These are phyloP conservation scores for Atta cephalotes DNA, from an alignment of 1,140 invertebrate genomes.

Conservation along the genomic window DNA sequence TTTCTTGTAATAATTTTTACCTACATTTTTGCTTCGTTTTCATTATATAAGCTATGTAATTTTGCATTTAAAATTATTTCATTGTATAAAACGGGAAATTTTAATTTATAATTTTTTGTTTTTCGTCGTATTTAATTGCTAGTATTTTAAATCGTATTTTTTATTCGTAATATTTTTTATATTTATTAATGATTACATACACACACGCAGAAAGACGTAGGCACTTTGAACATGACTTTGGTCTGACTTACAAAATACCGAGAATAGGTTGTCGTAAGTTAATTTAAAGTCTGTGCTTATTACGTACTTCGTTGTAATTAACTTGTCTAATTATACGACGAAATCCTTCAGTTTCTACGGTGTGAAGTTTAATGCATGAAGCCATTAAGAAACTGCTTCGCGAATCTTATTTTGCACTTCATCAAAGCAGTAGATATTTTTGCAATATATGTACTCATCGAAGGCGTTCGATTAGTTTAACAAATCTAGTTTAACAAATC, in stretches of 20 bases:
- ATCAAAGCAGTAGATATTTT: conserved; percentile 52
- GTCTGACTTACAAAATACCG: background rate
- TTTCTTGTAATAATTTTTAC: conserved; percentile 43
- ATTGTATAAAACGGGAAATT: conserved; percentile 5
- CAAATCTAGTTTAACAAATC: background rate
- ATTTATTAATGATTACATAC: background rate
- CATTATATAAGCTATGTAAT: background rate
- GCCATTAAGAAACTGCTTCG: conserved; percentile 26
- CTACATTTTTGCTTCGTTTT: conserved; percentile 20
- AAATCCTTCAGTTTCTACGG: conserved; percentile 54
- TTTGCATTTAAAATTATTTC: background rate
- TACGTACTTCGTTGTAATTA: conserved; percentile 62
- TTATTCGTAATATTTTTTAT: background rate
- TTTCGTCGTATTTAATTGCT: background rate
- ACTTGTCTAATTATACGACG: conserved; percentile 65
- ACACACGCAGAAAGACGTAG: background rate
- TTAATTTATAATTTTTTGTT: conserved; percentile 18
- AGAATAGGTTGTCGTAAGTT: conserved; percentile 53
- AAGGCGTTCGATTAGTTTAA: background rate
- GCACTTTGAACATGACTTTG: conserved; percentile 19
- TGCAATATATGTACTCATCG: background rate
- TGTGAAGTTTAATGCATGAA: conserved; percentile 45
- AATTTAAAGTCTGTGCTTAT: conserved; percentile 65
- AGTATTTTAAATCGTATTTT: background rate
- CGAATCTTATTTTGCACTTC: conserved; percentile 58